phyloP scores from a whole-genome alignment of 2,888 invertebrate species.

The Amiota minor region DNA sequence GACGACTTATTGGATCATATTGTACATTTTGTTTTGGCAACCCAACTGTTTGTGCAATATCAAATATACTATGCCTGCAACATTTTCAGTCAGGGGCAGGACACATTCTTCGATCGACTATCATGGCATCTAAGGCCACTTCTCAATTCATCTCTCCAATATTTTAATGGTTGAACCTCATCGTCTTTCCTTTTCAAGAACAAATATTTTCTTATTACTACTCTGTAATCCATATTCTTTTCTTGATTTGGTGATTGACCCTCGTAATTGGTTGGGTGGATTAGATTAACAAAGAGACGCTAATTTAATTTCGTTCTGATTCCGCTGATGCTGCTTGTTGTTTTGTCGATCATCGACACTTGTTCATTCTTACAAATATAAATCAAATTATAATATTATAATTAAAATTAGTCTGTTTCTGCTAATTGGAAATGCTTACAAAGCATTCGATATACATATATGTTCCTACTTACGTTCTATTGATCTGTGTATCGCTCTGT shows the following conservation, averaged over 20 bases:
- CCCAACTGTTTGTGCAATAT: too few species aligned
- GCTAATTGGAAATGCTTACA: slow-evolving; percentile 60
- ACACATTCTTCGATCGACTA: too few species aligned
- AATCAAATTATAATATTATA: slow-evolving; percentile 57
- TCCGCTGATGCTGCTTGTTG: slow-evolving; percentile 40
- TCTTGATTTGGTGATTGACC: neutral
- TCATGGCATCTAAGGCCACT: too few species aligned
- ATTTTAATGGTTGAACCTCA: too few species aligned
- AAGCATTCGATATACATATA: neutral
- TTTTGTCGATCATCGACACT: slow-evolving; percentile 25
- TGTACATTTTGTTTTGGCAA: too few species aligned
- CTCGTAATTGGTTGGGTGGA: neutral
- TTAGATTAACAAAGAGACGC: slow-evolving; percentile 59
- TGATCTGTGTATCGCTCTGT: neutral
- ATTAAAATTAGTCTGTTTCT: slow-evolving; percentile 61
- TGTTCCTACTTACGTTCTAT: neutral
- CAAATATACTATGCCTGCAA: too few species aligned
- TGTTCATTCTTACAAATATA: slow-evolving; percentile 1
- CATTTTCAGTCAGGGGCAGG: too few species aligned
- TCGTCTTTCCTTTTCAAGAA: too few species aligned
- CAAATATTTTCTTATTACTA: too few species aligned
- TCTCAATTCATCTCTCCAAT: too few species aligned
- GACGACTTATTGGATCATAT: too few species aligned
- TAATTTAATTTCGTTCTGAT: slow-evolving; percentile 50
- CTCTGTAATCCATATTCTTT: too few species aligned